Percentiles rank a stretch among this genome's conserved stretches.
Conservation (phyloP, 2,888 invertebrate species). For the Euspilapteryx auroguttella region DNA sequence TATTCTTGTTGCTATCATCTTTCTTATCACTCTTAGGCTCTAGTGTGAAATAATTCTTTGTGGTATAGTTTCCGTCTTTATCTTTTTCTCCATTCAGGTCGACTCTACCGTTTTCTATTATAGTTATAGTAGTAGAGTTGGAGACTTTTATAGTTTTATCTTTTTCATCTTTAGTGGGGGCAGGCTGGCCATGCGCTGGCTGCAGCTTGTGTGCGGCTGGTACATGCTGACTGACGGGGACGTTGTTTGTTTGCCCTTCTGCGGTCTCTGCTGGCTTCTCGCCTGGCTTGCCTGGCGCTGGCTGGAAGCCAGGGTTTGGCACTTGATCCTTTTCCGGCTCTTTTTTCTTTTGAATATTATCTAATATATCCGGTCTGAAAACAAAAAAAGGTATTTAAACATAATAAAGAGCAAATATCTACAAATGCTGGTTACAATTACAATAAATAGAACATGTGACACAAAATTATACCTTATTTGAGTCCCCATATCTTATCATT, state of each 20-base stretch:
- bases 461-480: no score
- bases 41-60: constrained; percentile 46
- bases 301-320: constrained; percentile 27
- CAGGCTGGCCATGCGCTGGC: constrained; percentile 27
- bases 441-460: no score
- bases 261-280: constrained; percentile 28
- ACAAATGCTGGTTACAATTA: no score
- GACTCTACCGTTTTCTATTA: constrained; percentile 30
- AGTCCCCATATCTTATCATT: no score
- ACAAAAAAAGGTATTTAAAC: constrained; percentile 6
- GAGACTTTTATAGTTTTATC: constrained; percentile 45
- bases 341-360: constrained; percentile 59
- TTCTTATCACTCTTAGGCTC: constrained; percentile 48
- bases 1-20: constrained; percentile 52
- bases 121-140: constrained; percentile 46
- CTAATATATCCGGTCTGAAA: constrained; percentile 66
- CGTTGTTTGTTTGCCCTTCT: constrained; percentile 20
- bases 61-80: constrained; percentile 33
- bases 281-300: constrained; percentile 12
- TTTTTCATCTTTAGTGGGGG: constrained; percentile 38
- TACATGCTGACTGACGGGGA: constrained; percentile 38
- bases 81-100: constrained; percentile 35
- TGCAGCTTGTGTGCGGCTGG: constrained; percentile 30
- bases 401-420: no score
- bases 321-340: constrained; percentile 39